phyloP scores from a whole-genome alignment of 2,113 vertebrate genomes.

The Onychorhynchus coronatus region DNA sequence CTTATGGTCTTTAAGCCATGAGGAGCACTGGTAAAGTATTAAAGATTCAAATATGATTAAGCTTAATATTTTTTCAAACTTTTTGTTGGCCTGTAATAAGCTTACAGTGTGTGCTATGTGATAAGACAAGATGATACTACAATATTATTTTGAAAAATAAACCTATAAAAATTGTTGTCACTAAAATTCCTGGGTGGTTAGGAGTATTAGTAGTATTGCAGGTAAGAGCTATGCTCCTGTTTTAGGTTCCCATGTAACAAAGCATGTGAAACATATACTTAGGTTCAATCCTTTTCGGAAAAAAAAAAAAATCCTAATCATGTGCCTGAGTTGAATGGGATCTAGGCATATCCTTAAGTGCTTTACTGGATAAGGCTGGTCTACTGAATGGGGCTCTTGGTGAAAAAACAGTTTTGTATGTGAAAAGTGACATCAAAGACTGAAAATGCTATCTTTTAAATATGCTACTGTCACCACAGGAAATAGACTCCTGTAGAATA shows the following conservation, averaged over 20 bases:
- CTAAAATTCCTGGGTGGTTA: not conserved
- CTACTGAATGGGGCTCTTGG: not conserved
- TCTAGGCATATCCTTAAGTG: not conserved
- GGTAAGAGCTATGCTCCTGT: not conserved
- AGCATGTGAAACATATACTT: not conserved
- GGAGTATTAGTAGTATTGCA: not conserved
- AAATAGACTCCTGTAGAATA: constrained; percentile 38
- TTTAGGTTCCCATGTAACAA: not conserved
- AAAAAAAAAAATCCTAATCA: not conserved
- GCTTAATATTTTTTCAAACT: constrained; percentile 42
- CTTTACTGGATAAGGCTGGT: not conserved
- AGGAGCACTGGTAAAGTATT: constrained; percentile 34
- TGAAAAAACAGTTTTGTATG: constrained; percentile 9
- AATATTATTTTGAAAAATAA: constrained; percentile 37
- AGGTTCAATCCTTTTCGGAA: not conserved
- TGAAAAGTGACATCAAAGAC: constrained; percentile 50
- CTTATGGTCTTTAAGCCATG: constrained; percentile 45
- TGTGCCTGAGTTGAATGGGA: not conserved
- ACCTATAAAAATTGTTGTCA: constrained; percentile 16
- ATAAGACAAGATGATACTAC: constrained; percentile 31
- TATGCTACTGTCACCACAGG: constrained; percentile 29
- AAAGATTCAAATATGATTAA: constrained; percentile 59
- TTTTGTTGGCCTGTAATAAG: constrained; percentile 53
- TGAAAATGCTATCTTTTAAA: constrained; percentile 47
- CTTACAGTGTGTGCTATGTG: constrained; percentile 33